Evolutionary conservation across 1,140 invertebrate genomes (phyloP), one percentile per base, ranked within the genome.

Genomic region (Drosophila auraria): DNA sequence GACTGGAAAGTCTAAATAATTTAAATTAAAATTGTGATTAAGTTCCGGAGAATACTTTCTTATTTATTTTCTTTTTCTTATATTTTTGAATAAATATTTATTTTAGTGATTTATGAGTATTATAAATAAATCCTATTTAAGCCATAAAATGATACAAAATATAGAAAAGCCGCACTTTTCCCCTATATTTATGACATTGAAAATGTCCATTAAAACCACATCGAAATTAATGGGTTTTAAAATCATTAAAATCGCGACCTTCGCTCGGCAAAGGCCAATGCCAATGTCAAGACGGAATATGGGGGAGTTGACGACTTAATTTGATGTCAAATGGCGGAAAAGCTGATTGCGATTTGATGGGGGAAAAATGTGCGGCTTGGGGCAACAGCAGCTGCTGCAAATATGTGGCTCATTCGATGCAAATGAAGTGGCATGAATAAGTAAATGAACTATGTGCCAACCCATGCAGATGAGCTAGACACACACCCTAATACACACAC

Each of bases 361-460:
- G 25, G 1, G 42, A 27, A 40, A 15, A 61, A 47, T 15, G 57
- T 36, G 49, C 30, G 61, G 9, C n/a, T 15, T 17, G 17, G 44
- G n/a, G 20, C 30, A 59, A 58, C 56, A 23, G 33, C 36, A 38
- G 36, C 45, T 51, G 15, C 15, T 36, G 66, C 70, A 44, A n/a
- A 70, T 47, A 44, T 44, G 50, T 20, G 33, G 12, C 36, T 36
- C 69, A 72, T 71, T 50, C 54, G 61, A 65, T 58, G 75, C 62
- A 83, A 83, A 83, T 80, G 63, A 80, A 79, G 69, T 68, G 75
- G 36, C 69, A 75, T 73, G 60, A 83, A 83, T 80, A 70, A 64
- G 74, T 79, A 64, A 83, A 63, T 56, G 36, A 49, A 58, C 66
- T 59, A 64, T 59, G 49, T 47, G 79, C 23, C 60, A 71, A 47